Percentiles rank a stretch among this genome's conserved stretches.
phyloP scores from a whole-genome alignment of 30 jellyfish, hydroid and myxozoan species.

The Hydractinia echinata region DNA sequence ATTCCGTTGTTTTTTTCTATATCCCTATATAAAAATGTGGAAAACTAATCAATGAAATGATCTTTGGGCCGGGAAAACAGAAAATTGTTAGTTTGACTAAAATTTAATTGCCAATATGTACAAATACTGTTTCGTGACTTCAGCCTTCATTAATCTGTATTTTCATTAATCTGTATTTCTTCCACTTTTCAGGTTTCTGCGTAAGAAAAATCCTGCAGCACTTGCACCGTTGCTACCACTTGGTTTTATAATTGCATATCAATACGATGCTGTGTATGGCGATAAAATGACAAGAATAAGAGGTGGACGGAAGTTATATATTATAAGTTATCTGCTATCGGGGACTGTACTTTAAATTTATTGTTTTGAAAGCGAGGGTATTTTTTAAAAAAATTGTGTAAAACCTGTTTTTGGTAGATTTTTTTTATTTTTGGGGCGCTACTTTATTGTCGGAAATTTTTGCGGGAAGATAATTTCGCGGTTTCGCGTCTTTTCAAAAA shows the following conservation, averaged over 20 bases:
- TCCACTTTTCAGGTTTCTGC: constrained; percentile 52
- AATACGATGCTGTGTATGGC: constrained; percentile 89
- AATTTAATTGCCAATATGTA: not conserved
- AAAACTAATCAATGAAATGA: too few relatives aligned
- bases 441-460: too few relatives aligned
- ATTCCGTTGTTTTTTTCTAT: too few relatives aligned
- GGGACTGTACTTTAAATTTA: not conserved
- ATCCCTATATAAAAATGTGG: too few relatives aligned
- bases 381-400: not conserved
- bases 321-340: not conserved
- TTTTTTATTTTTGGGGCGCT: too few relatives aligned
- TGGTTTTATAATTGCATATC: constrained; percentile 59
- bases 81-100: too few relatives aligned
- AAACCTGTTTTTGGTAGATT: too few relatives aligned
- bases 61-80: too few relatives aligned
- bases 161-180: not conserved
- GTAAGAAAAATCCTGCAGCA: constrained; percentile 72
- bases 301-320: constrained; percentile 26
- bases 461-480: too few relatives aligned
- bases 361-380: not conserved
- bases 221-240: constrained; percentile 74
- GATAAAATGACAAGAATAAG: constrained; percentile 62
- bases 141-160: not conserved
- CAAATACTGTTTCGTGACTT: not conserved
- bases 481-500: too few relatives aligned